A percentile compares a stretch with the other conserved stretches of the same genome.
These are phyloP conservation scores for Tachina grossa DNA, from an alignment of 2,888 invertebrate species.

Conservation along the genomic window DNA sequence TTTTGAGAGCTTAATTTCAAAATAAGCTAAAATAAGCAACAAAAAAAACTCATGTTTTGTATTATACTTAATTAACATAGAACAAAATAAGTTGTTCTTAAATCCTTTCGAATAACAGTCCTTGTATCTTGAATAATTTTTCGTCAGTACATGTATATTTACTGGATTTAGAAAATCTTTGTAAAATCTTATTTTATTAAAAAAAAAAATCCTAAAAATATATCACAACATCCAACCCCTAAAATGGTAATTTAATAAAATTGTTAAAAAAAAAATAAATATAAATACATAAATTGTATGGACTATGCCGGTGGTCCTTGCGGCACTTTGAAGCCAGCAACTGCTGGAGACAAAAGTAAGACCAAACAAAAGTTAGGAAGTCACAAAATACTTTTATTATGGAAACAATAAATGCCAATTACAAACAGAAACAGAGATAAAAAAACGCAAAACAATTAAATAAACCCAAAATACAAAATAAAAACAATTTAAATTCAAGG, in stretches of 20 bases:
- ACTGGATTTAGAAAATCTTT: background rate
- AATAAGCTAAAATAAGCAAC: too few species aligned
- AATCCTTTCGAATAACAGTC: too few species aligned
- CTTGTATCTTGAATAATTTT: too few species aligned
- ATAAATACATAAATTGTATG: background rate
- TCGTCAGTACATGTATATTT: too few species aligned
- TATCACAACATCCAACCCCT: constrained; percentile 10
- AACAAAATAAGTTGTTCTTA: too few species aligned
- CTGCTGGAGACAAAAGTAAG: constrained; percentile 29
- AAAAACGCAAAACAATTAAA: constrained; percentile 18
- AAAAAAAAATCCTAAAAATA: background rate
- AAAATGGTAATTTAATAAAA: constrained; percentile 19
- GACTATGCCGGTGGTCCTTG: constrained; percentile 36
- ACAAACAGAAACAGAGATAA: constrained; percentile 7
- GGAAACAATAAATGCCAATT: constrained; percentile 63
- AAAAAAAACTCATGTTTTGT: too few species aligned
- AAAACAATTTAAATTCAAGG: constrained; percentile 32
- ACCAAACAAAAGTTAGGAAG: constrained; percentile 44
- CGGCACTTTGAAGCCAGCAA: constrained; percentile 41
- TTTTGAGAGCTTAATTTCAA: too few species aligned
- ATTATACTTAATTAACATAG: too few species aligned
- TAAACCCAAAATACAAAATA: constrained; percentile 15
- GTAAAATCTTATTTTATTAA: background rate
- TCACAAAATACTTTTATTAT: constrained; percentile 55
- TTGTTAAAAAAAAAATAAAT: background rate